Base-by-base conservation (phyloP, 2,113 vertebrate species). In the Hypanus sabinus region DNA sequence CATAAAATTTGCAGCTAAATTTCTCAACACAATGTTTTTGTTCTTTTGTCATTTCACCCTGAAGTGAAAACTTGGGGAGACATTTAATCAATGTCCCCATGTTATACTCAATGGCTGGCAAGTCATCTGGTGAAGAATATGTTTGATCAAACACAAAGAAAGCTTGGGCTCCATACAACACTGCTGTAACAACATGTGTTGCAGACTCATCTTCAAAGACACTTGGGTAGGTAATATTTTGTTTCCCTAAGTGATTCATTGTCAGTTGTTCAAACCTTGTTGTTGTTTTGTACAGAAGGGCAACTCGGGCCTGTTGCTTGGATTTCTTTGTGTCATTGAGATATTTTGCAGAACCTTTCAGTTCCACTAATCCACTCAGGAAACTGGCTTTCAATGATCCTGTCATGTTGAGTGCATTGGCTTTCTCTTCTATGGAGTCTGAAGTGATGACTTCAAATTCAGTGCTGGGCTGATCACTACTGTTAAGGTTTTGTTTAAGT, bases 381-480 rank as follows among this genome's bases (percentile, higher is more conserved):
- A 96, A 95, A 94, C 96, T 96, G 36, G 95, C 95, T 83, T 96
- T 96, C 14, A 96, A 77, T 0, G 95, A 95, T 0, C 94, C 95
- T 3, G 95, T 94, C 80, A 96, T 94, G 38, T 95, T 94, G 22
- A 96, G 12, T 3, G 95, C 94, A 85, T 94, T 95, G 1, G 95
- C 94, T 95, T 96, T 96, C 9, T 94, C 94, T 11, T 95, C 94
- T 62, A 95, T 94, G 0, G 95, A 95, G 38, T 96, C 96, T n/a
- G 95, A 95, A 36, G 95, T 75, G 73, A 95, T 94, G 57, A 95
- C 94, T 5, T 95, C 94, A 95, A 70, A 95, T 0, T 95, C 65
- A 70, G 18, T 95, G 38, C 94, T 94, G 8, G 0, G 92, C 7
- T 95, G 73, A 4, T 33, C 57, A 62, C 14, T 81, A n/a, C 94